Conservation (phyloP, 2,888 invertebrate genomes). For the Rambutsinella grinnellia region DNA sequence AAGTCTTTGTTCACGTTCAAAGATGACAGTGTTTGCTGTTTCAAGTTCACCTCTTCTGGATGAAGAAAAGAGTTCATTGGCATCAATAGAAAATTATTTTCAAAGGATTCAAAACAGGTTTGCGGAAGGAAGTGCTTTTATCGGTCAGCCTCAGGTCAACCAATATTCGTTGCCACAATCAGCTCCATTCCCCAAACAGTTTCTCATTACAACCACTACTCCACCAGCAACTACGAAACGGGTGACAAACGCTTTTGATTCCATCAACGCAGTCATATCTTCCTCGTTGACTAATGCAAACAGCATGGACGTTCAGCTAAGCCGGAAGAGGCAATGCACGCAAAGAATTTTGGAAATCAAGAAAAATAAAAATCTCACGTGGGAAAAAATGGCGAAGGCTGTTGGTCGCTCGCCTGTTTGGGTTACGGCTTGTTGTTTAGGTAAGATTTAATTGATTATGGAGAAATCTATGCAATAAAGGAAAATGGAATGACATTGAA, state of each 20-base stretch:
- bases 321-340: conserved; percentile 43
- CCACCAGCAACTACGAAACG: not conserved
- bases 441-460: conserved; percentile 12
- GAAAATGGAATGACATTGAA: too few relatives aligned
- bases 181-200: conserved; percentile 25
- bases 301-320: conserved; percentile 33
- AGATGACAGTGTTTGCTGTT: conserved; percentile 20
- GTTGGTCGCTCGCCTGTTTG: conserved; percentile 61
- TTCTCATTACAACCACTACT: conserved; percentile 3
- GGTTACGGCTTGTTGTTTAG: conserved; percentile 52
- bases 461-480: too few relatives aligned
- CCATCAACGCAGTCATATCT: conserved; percentile 36
- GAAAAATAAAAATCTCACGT: conserved; percentile 49
- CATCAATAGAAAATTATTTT: conserved; percentile 35
- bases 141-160: conserved; percentile 3
- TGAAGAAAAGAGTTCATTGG: conserved; percentile 24
- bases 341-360: conserved; percentile 54
- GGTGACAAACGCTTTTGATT: conserved; percentile 28
- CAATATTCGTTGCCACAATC: not conserved
- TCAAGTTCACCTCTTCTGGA: conserved; percentile 18
- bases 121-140: conserved; percentile 36
- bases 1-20: not conserved
- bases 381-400: conserved; percentile 60
- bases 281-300: not conserved
- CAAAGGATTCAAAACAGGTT: conserved; percentile 41